Evolutionary conservation across 2,797 vertebrate species (phyloP).

Genomic region (Kryptolebias ocellatus): DNA sequence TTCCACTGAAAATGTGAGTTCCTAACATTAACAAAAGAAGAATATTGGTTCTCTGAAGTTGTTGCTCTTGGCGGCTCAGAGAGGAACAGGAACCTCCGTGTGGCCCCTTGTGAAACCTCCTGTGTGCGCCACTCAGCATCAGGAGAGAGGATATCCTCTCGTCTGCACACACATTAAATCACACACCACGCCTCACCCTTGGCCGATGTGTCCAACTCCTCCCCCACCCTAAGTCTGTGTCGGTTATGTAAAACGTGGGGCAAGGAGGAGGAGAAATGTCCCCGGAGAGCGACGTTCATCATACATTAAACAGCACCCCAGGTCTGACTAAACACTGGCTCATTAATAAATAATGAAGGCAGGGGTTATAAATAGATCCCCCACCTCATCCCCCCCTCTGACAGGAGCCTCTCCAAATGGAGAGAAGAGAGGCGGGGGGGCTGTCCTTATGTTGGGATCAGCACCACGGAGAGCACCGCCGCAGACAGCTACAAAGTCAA

Average conservation of each 20-base stretch:
- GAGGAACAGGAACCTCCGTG: conserved; percentile 44
- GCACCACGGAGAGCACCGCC: conserved; percentile 76
- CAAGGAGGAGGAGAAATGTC: conserved; percentile 69
- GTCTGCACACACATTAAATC: conserved; percentile 43
- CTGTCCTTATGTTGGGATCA: conserved; percentile 65
- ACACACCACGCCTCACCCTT: conserved; percentile 37
- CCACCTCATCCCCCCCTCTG: conserved; percentile 29
- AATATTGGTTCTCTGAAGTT: conserved; percentile 28
- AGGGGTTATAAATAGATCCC: conserved; percentile 77
- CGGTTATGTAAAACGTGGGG: conserved; percentile 76
- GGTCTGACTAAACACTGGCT: conserved; percentile 82
- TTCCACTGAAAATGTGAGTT: conserved; percentile 34
- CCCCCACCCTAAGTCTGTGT: conserved; percentile 60
- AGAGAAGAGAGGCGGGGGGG: conserved; percentile 45
- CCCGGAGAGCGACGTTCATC: conserved; percentile 75
- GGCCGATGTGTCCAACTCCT: conserved; percentile 39
- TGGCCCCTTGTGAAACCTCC: conserved; percentile 72
- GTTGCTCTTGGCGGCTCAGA: conserved; percentile 46
- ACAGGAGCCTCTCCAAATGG: conserved; percentile 54
- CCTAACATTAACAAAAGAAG: neutral
- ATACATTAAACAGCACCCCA: conserved; percentile 83
- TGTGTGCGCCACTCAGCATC: conserved; percentile 55
- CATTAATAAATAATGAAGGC: conserved; percentile 81
- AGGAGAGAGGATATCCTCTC: conserved; percentile 60
- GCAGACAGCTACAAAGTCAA: conserved; percentile 60